A percentile compares a stretch with the other conserved stretches of the same genome.
These are phyloP conservation scores for Zalophus californianus DNA, from an alignment of 2,797 vertebrate genomes.

Conservation along the genomic window DNA sequence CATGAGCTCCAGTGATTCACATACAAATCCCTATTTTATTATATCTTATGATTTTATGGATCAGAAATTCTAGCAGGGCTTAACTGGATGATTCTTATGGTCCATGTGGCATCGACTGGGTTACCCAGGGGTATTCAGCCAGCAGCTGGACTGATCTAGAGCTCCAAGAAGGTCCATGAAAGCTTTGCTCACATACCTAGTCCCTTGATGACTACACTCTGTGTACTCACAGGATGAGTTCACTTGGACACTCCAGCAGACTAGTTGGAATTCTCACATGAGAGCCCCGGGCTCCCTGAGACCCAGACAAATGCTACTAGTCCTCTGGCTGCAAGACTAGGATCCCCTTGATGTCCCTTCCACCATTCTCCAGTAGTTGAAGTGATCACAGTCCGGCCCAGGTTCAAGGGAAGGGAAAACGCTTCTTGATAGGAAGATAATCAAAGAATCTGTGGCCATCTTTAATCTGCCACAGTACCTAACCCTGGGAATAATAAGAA, in stretches of 20 bases:
- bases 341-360: background rate
- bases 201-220: background rate
- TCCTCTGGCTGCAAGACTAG: background rate
- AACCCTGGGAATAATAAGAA: background rate
- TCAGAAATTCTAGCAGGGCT: background rate
- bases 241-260: background rate
- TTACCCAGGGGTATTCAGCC: background rate
- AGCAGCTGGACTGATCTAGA: background rate
- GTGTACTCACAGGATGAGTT: background rate
- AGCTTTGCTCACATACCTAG: background rate
- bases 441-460: background rate
- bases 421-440: background rate
- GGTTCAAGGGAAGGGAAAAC: background rate
- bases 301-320: background rate
- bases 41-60: background rate
- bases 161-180: background rate
- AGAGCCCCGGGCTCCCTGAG: background rate
- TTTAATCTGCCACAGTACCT: background rate
- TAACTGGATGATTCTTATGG: background rate
- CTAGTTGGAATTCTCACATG: background rate
- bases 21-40: background rate
- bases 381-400: background rate
- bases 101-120: background rate
- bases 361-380: background rate
- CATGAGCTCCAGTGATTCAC: background rate